phyloP scores from a whole-genome alignment of 2,797 vertebrate species.

The Mormyrops attenuatus region DNA sequence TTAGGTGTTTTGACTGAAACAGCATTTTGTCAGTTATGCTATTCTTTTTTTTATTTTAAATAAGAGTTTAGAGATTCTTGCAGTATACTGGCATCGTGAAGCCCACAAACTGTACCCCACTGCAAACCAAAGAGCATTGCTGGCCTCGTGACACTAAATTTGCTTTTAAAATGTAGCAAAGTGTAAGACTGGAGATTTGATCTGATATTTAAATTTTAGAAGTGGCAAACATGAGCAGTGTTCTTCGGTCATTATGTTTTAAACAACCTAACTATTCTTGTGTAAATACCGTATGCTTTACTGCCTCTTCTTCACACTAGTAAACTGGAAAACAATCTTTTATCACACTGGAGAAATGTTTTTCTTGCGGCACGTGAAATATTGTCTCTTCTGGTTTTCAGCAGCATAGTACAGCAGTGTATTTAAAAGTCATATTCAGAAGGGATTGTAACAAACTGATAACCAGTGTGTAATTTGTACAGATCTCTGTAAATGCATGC shows the following conservation, averaged over 20 bases:
- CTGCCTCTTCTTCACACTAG: neutral
- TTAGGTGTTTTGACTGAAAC: neutral
- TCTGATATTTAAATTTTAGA: neutral
- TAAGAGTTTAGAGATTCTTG: neutral
- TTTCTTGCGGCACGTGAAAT: constrained; percentile 9
- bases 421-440: constrained; percentile 9
- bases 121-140: constrained; percentile 29
- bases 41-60: neutral
- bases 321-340: constrained; percentile 27
- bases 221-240: neutral
- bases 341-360: constrained; percentile 22
- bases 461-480: constrained; percentile 15
- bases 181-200: neutral
- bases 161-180: neutral
- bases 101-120: neutral
- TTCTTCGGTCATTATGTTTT: neutral
- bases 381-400: neutral
- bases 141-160: neutral
- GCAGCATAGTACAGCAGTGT: neutral
- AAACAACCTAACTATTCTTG: constrained; percentile 11
- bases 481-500: constrained; percentile 24
- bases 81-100: neutral
- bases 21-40: neutral
- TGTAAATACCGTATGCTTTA: neutral
- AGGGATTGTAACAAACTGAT: constrained; percentile 15